Evolutionary conservation across 2,888 invertebrate genomes (phyloP), one percentile per base, ranked within the genome.

Genomic region (Dicranocentrus wangi): DNA sequence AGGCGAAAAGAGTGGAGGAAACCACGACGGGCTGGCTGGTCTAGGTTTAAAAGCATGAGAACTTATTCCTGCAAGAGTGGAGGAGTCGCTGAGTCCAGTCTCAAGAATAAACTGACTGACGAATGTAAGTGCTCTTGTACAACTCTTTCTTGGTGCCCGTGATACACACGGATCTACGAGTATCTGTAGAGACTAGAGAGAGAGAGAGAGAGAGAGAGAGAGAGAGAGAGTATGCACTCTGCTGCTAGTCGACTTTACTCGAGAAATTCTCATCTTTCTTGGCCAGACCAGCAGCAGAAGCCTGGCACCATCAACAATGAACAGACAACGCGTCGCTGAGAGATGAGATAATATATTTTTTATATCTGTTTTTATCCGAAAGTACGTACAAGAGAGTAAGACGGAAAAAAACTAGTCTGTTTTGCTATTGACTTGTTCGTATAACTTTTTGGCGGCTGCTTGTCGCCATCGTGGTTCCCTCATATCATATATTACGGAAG

Each of bases 271-370:
- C 58, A 76, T 76, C 66, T 76, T 76, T 76, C 65, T 78, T 70
- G 78, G 71, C 78, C 63, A 70, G 78, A 78, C 72, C 25, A 69
- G 70, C 65, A 71, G 58, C 71, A 81, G 81, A 71, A 82, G 71
- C 75, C 82, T 82, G 82, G 82, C 82, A 82, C 82, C 82, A 82
- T 65, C 69, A 79, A 78, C 79, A 78, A 81, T 81, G 63, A 69
- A 72, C 71, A 78, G 72, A 70, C 76, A 76, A 71, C 63, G 75
- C 61, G 77, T 70, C 69, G 71, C 58, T 61, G 79, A 79, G 72
- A 79, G 72, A 66, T 66, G 66, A 72, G 65, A 78, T 63, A 70
- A 70, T 70, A 78, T 65, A 78, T 78, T 70, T 77, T 78, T 70
- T 71, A 43, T 43, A 32, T 47, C 25, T 55, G 32, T 55, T 55